These are phyloP conservation scores for Bruchidius siliquastri DNA, from an alignment of 2,888 invertebrate genomes.

Conservation along the genomic window DNA sequence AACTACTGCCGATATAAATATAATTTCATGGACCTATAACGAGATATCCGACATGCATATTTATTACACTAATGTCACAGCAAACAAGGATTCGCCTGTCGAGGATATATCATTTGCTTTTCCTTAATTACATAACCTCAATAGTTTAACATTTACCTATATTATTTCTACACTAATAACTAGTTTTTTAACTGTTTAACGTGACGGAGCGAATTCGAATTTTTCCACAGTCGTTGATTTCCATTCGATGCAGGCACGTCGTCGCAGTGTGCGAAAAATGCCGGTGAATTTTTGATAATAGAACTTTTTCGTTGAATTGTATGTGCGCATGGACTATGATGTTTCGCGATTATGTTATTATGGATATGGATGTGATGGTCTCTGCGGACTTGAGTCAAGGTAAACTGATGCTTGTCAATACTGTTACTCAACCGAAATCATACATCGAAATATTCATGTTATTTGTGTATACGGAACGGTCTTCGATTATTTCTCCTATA, in stretches of 20 bases:
- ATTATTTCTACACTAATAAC: slow-evolving; percentile 23
- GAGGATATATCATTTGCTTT: slow-evolving; percentile 1
- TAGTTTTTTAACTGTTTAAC: slow-evolving; percentile 25
- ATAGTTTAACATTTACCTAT: slow-evolving; percentile 14
- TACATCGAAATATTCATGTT: too few relatives aligned
- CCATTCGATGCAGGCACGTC: background rate
- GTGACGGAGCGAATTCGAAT: slow-evolving; percentile 20
- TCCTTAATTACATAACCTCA: slow-evolving; percentile 19
- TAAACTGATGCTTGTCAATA: slow-evolving; percentile 12
- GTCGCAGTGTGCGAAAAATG: background rate
- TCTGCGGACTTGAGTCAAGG: slow-evolving; percentile 30
- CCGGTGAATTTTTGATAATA: background rate
- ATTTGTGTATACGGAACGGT: too few relatives aligned
- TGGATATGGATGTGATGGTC: slow-evolving; percentile 29
- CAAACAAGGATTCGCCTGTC: background rate
- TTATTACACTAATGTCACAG: background rate
- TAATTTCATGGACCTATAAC: background rate
- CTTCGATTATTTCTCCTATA: too few relatives aligned
- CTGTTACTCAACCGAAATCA: background rate
- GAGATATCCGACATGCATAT: background rate
- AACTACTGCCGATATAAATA: too few relatives aligned
- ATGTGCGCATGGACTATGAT: slow-evolving; percentile 11
- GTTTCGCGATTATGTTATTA: slow-evolving; percentile 33
- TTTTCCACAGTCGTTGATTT: slow-evolving; percentile 18
- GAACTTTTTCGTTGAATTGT: slow-evolving; percentile 4